Evolutionary conservation across 2,888 invertebrate species (phyloP).

Genomic region (Peribatodes rhomboidaria): DNA sequence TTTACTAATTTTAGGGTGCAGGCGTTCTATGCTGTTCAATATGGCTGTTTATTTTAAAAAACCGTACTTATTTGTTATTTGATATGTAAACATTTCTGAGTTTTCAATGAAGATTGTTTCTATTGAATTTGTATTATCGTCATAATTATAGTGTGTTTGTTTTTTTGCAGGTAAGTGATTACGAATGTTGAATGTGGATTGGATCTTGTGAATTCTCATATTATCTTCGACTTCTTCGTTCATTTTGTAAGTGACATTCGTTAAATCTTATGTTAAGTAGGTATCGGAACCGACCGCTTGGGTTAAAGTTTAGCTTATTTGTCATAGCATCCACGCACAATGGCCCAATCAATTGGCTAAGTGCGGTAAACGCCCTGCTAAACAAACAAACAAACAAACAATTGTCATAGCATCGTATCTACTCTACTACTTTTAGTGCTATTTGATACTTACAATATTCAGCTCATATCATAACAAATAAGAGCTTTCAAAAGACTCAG

Average conservation of each 20-base stretch:
- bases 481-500: background rate
- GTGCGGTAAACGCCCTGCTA: too few relatives aligned
- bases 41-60: constrained; percentile 27
- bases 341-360: too few relatives aligned
- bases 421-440: too few relatives aligned
- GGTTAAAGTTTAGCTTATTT: too few relatives aligned
- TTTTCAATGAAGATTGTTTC: background rate
- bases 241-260: too few relatives aligned
- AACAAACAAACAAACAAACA: too few relatives aligned
- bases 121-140: background rate
- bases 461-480: background rate
- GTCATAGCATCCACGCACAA: too few relatives aligned
- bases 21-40: constrained; percentile 32
- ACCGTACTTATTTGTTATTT: constrained; percentile 16
- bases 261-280: too few relatives aligned
- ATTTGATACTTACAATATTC: background rate
- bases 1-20: constrained; percentile 45
- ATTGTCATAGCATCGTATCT: too few relatives aligned
- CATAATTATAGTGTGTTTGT: background rate
- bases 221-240: too few relatives aligned
- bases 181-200: background rate
- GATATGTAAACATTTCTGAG: constrained; percentile 15
- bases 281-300: too few relatives aligned
- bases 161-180: constrained; percentile 12
- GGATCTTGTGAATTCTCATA: too few relatives aligned